A percentile compares a stretch with the other conserved stretches of the same genome.
These are phyloP conservation scores for Augiades crinisus DNA, from an alignment of 2,888 invertebrate species.

Conservation along the genomic window DNA sequence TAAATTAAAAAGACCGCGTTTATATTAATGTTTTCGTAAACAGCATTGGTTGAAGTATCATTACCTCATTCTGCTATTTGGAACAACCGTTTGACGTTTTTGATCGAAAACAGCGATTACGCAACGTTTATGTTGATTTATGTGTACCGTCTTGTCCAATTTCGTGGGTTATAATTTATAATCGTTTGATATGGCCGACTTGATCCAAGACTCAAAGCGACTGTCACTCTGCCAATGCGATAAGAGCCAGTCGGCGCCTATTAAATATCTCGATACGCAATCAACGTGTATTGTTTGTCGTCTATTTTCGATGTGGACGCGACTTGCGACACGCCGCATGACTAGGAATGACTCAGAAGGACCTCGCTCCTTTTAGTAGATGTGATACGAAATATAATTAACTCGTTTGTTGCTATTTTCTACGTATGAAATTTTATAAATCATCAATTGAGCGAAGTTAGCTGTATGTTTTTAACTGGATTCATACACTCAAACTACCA, in stretches of 20 bases:
- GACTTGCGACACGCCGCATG: constrained; percentile 13
- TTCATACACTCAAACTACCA: too few species aligned
- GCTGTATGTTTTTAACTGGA: too few species aligned
- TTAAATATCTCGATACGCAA: constrained; percentile 11
- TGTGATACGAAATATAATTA: background rate
- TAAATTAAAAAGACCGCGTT: too few species aligned
- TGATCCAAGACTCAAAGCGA: background rate
- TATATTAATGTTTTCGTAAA: too few species aligned
- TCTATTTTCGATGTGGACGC: constrained; percentile 17
- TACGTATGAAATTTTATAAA: too few species aligned
- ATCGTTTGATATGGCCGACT: constrained; percentile 7
- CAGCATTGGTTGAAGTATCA: too few species aligned
- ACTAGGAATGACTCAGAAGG: constrained; percentile 8
- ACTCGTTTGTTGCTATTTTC: too few species aligned
- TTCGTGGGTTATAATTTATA: background rate
- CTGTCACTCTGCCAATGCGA: constrained; percentile 23
- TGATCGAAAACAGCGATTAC: background rate
- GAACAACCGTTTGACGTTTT: too few species aligned
- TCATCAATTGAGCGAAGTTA: too few species aligned
- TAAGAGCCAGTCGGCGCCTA: constrained; percentile 24
- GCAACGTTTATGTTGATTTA: constrained; percentile 12
- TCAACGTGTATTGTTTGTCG: constrained; percentile 17
- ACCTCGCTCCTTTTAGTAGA: background rate
- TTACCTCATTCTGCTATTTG: too few species aligned
- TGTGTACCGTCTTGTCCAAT: constrained; percentile 7